Evolutionary conservation across 1,140 invertebrate genomes (phyloP).

Genomic region (Ostrea denselamellosa): DNA sequence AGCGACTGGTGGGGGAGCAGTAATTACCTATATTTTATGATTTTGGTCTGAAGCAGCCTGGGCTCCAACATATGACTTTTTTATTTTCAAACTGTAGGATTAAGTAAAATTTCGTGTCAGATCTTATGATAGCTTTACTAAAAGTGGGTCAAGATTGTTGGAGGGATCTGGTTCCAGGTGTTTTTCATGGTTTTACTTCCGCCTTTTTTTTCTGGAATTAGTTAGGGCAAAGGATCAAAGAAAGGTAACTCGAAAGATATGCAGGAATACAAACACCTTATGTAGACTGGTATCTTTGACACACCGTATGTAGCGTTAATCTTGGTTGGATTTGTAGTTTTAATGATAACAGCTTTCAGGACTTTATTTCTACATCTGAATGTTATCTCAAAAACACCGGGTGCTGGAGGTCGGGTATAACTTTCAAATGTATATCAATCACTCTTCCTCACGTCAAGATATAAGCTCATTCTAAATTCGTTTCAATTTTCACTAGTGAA

Average conservation of each 20-base stretch:
- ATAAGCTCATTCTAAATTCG: background rate
- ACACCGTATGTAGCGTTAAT: background rate
- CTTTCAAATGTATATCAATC: background rate
- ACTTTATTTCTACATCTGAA: background rate
- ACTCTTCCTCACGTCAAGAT: background rate
- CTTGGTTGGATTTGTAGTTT: background rate
- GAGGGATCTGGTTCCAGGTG: background rate
- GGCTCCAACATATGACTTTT: too few species aligned
- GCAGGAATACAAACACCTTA: too few species aligned
- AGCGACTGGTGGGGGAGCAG: too few species aligned
- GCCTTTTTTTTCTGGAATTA: background rate
- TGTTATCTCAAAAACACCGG: background rate
- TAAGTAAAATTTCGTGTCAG: too few species aligned
- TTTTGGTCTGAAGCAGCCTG: too few species aligned
- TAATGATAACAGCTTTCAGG: background rate
- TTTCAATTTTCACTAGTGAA: background rate
- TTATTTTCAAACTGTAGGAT: too few species aligned
- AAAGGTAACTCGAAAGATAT: background rate
- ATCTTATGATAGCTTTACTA: too few species aligned
- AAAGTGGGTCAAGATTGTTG: too few species aligned
- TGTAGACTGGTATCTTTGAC: background rate
- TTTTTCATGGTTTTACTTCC: background rate
- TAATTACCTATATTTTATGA: too few species aligned
- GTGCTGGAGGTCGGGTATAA: background rate
- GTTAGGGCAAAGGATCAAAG: background rate